Evolutionary conservation across 1,140 invertebrate species (phyloP), one percentile per base, ranked within the genome.

Genomic region (Drosophila subpulchrella): DNA sequence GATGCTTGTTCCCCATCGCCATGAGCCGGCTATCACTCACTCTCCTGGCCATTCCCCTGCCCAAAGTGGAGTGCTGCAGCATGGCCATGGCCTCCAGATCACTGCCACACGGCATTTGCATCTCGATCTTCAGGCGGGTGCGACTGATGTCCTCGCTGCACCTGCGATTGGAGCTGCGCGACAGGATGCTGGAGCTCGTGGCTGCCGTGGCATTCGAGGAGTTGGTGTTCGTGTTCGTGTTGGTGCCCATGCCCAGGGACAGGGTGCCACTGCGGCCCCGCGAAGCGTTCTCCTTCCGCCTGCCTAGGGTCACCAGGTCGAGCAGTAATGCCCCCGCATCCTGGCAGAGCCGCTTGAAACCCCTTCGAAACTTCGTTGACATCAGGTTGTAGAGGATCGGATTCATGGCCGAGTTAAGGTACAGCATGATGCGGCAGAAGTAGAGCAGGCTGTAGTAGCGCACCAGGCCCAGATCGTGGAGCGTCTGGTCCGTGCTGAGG

Each of bases 321-420:
- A 92, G 78, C 15, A 92, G 58, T 0, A 93, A 82, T 10, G 56
- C 42, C 7, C 75, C 80, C 5, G 58, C 70, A 41, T 73, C 68
- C 46, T 75, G 95, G 93, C 46, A 96, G 10, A 97, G 81, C 51
- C 94, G 95, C 8, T 95, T 92, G 81, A 98, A 98, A 0, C 97
- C 97, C 15, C 95, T 95, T 11, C 97, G 94, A 93, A 98, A 98
- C 92, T 98, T 98, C 0, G 96, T 97, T n/a, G 97, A 97, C 96
- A 97, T 97, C 12, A 97, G 93, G 91, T 97, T 97, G 93, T 98
- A 98, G 13, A 98, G 93, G 75, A 98, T 97, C 4, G 97, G 97
- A 93, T 98, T 98, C 61, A 98, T 95, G 27, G 97, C 97, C 6
- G 97, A 97, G 91, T 98, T 98, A 17, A 98, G 94, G 93, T 98